Base-by-base conservation (phyloP, 2,113 vertebrate genomes). In the Dolichotis patagonum region DNA sequence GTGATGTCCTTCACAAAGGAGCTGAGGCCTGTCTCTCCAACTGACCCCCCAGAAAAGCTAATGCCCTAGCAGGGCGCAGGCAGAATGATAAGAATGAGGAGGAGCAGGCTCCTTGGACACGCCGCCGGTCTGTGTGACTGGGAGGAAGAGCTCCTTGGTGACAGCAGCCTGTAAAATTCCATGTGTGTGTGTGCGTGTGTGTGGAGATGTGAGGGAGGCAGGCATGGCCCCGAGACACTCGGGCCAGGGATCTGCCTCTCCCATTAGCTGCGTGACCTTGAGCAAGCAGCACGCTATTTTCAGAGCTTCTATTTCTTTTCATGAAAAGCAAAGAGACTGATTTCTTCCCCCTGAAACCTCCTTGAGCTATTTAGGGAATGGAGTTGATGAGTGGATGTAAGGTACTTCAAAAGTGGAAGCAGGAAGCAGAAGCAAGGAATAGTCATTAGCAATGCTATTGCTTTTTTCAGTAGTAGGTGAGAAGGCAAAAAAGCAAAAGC, bases 191-290 rank as follows among this genome's bases (percentile, higher is more conserved):
- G 10, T 2, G 9, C 30, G 63, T n/a, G 65, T 19, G 43, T 10
- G 0, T 1, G n/a, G 28, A 46, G 30, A 0, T 1, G 1, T 0
- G n/a, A 49, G 80, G 90, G 86, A 43, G 73, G 81, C 49, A 30
- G 67, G 3, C 41, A 0, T 7, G 41, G 43, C 14, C n/a, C 41
- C 0, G 26, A 35, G 35, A 20, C 0, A 0, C 0, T 0, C 32
- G n/a, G 54, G 3, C 58, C 58, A 0, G 58, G 8, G 35, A 9
- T 17, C 94, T 78, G 85, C 78, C 93, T 83, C 91, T 65, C 82
- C 82, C 81, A 7, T 46, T 43, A 46, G 49, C 90, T 22, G n/a
- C 0, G 41, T 63, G 96, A 77, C 96, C 97, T 96, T 96, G 94
- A 92, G 67, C 75, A 16, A 41, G 87, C 26, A 8, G 8, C 63